Evolutionary conservation across 1,140 invertebrate genomes (phyloP), one percentile per base, ranked within the genome.

Genomic region (Drosophila sp.): DNA sequence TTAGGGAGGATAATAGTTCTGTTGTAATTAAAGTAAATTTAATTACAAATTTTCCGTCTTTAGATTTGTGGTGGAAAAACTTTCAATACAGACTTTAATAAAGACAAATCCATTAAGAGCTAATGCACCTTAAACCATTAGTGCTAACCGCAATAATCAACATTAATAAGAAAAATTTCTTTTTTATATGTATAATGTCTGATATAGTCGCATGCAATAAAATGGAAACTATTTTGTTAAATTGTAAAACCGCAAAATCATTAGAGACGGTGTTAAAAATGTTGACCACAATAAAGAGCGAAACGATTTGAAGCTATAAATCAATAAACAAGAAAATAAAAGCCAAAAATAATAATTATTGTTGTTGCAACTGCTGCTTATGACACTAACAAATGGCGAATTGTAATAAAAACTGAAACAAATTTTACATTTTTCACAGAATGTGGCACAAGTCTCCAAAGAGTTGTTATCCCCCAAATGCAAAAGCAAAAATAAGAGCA

Each of bases 321-420:
- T 81, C 74, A 71, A 77, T 84, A 61, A 61, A 65, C 75, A 57
- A 43, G 50, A 63, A 58, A 72, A 84, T 65, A 59, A 57, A 40
- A 74, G 62, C 48, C 48, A 58, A 57, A 66, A 63, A 53, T 64
- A 50, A 61, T 57, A 67, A 59, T 59, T 66, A 50, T 50, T 54
- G 32, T 43, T 18, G 11, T 34, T 46, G 34, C 7, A 50, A 43
- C 16, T 67, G 62, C 62, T 81, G 74, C 65, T 78, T 72, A 76
- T 78, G 82, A 76, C 78, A 89, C 67, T 76, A 76, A 82, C 65
- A 87, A 87, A 86, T 86, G 58, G 75, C 81, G 50, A 86, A 80
- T 75, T 71, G 74, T 78, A 78, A 80, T 86, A 86, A 86, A 78
- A 78, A 57, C 32, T 43, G 41, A 61, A 70, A 69, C 63, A 63